Evolutionary conservation across 2,888 invertebrate species (phyloP), one percentile per base, ranked within the genome.

Genomic region (Cephus sareptanus): DNA sequence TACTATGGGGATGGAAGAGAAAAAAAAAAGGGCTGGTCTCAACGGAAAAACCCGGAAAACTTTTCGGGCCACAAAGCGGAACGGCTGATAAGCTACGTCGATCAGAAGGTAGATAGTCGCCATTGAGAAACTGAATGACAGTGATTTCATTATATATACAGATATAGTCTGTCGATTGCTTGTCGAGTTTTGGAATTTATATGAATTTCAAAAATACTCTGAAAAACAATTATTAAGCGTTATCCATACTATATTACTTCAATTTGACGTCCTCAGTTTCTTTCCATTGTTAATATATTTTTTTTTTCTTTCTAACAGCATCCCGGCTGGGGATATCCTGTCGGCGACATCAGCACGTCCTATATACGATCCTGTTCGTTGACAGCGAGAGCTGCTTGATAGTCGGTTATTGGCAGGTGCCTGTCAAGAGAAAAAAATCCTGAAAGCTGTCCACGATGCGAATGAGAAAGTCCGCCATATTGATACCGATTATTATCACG

Each of bases 401-500:
- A 71, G 71, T 34, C 34, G 33, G 71, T 23, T 71, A 71, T 71
- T 71, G 71, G 34, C 71, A 71, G 71, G 71, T 71, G 30, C 71
- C 71, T 71, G 71, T 71, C 71, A 71, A 71, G 34, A 11, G 56
- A 56, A 23, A 56, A 40, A 40, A 56, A 56, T 23, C 6, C 56
- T 56, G 56, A 56, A 56, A 56, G 56, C 56, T 23, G 23, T 56
- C 56, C 56, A 23, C 23, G 9, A 56, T 56, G 56, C 56, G 9
- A 56, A 56, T 56, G 56, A 23, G 56, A 56, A 56, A 56, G 56
- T 56, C 56, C 56, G 23, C 23, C 23, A 23, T 56, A 23, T 56
- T 56, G 56, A 56, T 56, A 56, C 9, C 56, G 56, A 56, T 56
- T 56, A 56, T 23, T 56, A 56, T 23, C 56, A 56, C 56, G 9